Evolutionary conservation across 2,797 vertebrate genomes (phyloP), one percentile per base, ranked within the genome.

Genomic region (Choloepus didactylus): DNA sequence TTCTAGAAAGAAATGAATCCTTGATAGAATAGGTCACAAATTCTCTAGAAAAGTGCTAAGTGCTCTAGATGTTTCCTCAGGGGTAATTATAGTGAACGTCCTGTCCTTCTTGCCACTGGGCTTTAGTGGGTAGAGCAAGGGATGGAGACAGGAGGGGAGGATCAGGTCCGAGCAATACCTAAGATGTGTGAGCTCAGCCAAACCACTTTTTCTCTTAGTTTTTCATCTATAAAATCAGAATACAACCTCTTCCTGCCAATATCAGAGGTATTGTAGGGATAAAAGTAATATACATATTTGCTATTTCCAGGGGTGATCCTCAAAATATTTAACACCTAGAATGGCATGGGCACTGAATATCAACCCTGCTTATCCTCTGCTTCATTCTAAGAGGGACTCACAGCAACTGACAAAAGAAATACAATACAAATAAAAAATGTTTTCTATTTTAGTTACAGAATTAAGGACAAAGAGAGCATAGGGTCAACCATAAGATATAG

Each of bases 31-130:
- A 80, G 41, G 38, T 15, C 46, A 87, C 38, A 56, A 60, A 82
- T 89, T 89, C 91, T 80, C 76, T 12, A 84, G 9, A 89, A 18
- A 81, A 93, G 41, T 44, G 14, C 27, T 75, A 64, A 91, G 31
- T 56, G 56, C n/a, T 82, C 76, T 41, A 87, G 64, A 93, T 69
- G 38, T 76, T 38, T 91, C 44, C 75, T 73, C 69, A 35, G 66
- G 7, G 19, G 15, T 19, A 54, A n/a, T 60, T 16, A 46, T 72
- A 86, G 73, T 1, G 9, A 82, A 80, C 54, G 3, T 56, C 29
- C 56, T 60, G 9, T 70, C 82, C 23, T 56, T n/a, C 18, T 2
- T 46, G 31, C n/a, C 46, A 27, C 3, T 59, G n/a, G 35, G 29
- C 10, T 73, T 19, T 35, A 7, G 6, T 15, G 31, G 12, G 8